phyloP scores from a whole-genome alignment of 1,140 invertebrate genomes.

The Ostrea edulis region DNA sequence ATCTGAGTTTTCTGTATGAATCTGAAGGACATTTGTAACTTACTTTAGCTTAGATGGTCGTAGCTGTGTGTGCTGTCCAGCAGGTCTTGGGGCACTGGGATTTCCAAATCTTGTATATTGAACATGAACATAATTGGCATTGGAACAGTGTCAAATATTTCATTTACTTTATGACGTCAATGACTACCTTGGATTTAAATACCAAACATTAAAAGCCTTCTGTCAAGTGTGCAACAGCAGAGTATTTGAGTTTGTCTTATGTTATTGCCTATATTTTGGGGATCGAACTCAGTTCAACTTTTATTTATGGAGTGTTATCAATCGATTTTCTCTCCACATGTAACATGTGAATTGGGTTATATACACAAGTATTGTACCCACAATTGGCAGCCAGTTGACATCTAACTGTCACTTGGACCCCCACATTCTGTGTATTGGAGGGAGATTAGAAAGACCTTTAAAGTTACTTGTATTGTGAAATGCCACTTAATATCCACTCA shows the following conservation, averaged over 20 bases:
- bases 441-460: slow-evolving; percentile 20
- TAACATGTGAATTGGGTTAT: not conserved
- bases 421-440: slow-evolving; percentile 23
- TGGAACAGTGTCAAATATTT: slow-evolving; percentile 31
- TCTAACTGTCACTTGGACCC: slow-evolving; percentile 5
- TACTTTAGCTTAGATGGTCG: not conserved
- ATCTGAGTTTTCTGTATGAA: not conserved
- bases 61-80: not conserved
- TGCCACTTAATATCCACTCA: not conserved
- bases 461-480: not conserved
- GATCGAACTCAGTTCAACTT: slow-evolving; percentile 1
- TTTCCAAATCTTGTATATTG: not conserved
- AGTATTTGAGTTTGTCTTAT: not conserved
- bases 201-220: slow-evolving; percentile 4
- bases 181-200: slow-evolving; percentile 12
- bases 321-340: not conserved
- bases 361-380: not conserved
- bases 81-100: not conserved
- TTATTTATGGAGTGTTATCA: not conserved
- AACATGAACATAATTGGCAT: slow-evolving; percentile 2
- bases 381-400: not conserved
- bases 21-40: not conserved
- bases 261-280: not conserved
- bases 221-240: not conserved
- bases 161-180: slow-evolving; percentile 22